These are phyloP conservation scores for Syngnathus scovelli DNA, from an alignment of 2,113 vertebrate species.

Conservation along the genomic window DNA sequence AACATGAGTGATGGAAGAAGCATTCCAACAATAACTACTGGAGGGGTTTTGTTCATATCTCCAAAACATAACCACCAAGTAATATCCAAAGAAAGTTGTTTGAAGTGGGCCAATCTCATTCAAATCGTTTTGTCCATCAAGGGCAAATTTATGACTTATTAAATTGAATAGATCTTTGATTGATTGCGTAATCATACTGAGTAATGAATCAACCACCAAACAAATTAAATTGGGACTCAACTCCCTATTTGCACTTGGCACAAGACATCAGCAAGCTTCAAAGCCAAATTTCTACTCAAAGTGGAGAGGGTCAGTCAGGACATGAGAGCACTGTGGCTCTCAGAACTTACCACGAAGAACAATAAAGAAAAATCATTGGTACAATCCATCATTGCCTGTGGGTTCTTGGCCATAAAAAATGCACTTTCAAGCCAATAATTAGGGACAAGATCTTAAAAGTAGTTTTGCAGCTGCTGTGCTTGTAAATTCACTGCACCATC, in stretches of 20 bases:
- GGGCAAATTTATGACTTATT: neutral
- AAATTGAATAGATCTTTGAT: neutral
- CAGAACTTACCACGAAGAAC: neutral
- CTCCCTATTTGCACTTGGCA: neutral
- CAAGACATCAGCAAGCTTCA: neutral
- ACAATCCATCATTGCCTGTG: no score
- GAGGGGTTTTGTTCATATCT: neutral
- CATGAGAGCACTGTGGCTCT: neutral
- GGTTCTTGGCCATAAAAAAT: no score
- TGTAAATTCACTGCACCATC: neutral
- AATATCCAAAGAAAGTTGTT: neutral
- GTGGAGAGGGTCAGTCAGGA: neutral
- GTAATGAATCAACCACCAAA: neutral
- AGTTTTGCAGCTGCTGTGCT: conserved; percentile 1
- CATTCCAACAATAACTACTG: neutral
- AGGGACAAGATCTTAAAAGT: neutral
- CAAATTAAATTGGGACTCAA: neutral
- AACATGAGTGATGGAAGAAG: neutral
- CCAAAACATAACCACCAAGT: neutral
- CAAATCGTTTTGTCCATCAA: neutral
- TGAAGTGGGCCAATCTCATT: neutral
- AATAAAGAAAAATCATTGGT: neutral
- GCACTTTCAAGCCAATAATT: neutral
- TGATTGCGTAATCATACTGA: neutral
- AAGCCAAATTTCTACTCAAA: neutral